Evolutionary conservation across 2,113 vertebrate species (phyloP), one percentile per base, ranked within the genome.

Genomic region (Pagrus major): DNA sequence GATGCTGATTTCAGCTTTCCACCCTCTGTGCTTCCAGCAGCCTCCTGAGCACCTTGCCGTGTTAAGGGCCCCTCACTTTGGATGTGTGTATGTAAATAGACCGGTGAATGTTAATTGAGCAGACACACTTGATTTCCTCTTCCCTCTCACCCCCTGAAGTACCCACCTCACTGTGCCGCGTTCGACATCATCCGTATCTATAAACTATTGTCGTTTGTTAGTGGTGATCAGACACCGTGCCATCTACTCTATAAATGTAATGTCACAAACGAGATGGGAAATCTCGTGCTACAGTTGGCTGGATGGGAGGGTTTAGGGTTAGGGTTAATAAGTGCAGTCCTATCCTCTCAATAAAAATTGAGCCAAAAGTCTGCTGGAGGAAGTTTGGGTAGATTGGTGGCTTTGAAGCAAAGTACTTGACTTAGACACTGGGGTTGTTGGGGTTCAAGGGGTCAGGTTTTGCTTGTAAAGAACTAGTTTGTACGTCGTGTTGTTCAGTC

Each of bases 1-100:
- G 79, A 68, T 93, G 93, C 93, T 93, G 91, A 93, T 93, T 94
- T 94, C 89, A 84, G 87, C 82, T 88, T 91, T 87, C 91, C 78
- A 76, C 63, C 81, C 83, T 74, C 54, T 1, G 59, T 72, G 82
- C 74, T 80, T 78, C 61, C 76, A 56, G 71, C 72, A 29, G 83
- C 84, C 76, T 90, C 83, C 63, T 70, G 76, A 92, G 86, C 90
- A 91, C 88, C 93, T 91, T 87, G 75, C 64, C 11, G 35, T 41
- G 81, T 85, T 77, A 41, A 79, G 88, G 81, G 75, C 86, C 89
- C 69, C 78, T 87, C 76, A 64, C 85, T 66, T 51, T 74, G 84
- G 81, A 72, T 75, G 80, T 42, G 69, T 71, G 66, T 71, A 71
- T 88, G 87, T 71, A 88, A 91, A 91, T 87, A 86, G 83, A 76